Percentiles rank a stretch among this genome's conserved stretches.
Conservation (phyloP, 1,140 invertebrate species). For the Mycetomoellerius zeteki region DNA sequence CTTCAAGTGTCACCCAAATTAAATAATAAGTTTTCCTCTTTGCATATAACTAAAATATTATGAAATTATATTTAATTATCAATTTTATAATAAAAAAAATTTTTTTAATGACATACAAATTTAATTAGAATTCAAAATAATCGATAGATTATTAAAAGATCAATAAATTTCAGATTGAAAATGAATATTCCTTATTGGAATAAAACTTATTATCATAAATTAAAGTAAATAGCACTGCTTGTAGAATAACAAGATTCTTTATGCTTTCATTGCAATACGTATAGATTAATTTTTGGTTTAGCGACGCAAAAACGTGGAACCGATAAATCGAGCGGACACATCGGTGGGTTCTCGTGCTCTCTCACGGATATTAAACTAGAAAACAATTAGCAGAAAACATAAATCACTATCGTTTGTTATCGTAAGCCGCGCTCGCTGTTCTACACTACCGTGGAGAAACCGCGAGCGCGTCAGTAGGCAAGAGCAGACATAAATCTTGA, state of each 20-base stretch:
- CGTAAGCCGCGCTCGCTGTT: constrained; percentile 16
- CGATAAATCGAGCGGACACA: constrained; percentile 39
- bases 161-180: background rate
- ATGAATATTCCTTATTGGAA: background rate
- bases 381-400: constrained; percentile 65
- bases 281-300: constrained; percentile 54
- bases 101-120: background rate
- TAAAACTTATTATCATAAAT: background rate
- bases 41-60: background rate
- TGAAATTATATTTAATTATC: background rate
- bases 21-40: background rate
- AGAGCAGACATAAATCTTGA: constrained; percentile 73
- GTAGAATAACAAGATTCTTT: background rate
- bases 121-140: background rate
- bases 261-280: background rate
- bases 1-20: background rate
- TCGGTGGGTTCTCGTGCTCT: background rate
- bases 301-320: constrained; percentile 37
- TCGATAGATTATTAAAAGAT: background rate
- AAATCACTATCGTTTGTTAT: constrained; percentile 64
- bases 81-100: background rate
- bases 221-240: background rate
- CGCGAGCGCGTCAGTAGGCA: constrained; percentile 71
- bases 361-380: constrained; percentile 56
- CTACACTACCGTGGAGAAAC: constrained; percentile 54